Evolutionary conservation across 2,888 invertebrate genomes (phyloP), one percentile per base, ranked within the genome.

Genomic region (Marasmarcha lunaedactyla): DNA sequence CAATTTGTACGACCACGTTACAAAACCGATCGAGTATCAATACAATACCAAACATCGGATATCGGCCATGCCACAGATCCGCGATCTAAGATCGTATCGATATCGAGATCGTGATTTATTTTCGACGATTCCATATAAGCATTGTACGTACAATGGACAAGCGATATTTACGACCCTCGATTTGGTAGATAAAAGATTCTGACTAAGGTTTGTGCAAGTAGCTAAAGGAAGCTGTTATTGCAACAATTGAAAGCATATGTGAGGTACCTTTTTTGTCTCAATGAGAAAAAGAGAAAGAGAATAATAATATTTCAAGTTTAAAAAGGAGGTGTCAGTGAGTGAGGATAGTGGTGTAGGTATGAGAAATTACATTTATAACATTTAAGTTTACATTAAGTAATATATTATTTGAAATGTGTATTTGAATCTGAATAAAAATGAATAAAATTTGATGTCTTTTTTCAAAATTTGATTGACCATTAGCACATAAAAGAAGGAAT

Each of bases 41-140:
- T n/a, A 30, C 9, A n/a, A 25, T n/a, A 30, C 9, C 30, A 30
- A 30, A 30, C 10, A 30, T 30, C 30, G 6, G 30, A 30, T 30
- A 30, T 11, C 30, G 35, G 11, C 30, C 4, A 30, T 30, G 10
- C 30, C 30, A 11, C 11, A 68, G 73, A 68, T 70, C 62, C 56
- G 54, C 38, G 63, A 11, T 30, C 70, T 69, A 65, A 70, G 77
- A 77, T 77, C 64, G 64, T 56, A 59, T 76, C 71, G 79, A 79
- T 81, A 79, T 77, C 77, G 77, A 14, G 12, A 61, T 78, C 78
- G 79, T 79, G 81, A 81, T 83, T 81, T 81, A 81, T 81, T 78
- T 78, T 63, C 67, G 73, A 63, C 72, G 70, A 71, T 67, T 59
- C 79, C 83, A 74, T 79, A 79, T 79, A 79, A 77, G 79, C 63